These are phyloP conservation scores for Lepidochitona cinerea DNA, from an alignment of 2,888 invertebrate genomes.

Conservation along the genomic window DNA sequence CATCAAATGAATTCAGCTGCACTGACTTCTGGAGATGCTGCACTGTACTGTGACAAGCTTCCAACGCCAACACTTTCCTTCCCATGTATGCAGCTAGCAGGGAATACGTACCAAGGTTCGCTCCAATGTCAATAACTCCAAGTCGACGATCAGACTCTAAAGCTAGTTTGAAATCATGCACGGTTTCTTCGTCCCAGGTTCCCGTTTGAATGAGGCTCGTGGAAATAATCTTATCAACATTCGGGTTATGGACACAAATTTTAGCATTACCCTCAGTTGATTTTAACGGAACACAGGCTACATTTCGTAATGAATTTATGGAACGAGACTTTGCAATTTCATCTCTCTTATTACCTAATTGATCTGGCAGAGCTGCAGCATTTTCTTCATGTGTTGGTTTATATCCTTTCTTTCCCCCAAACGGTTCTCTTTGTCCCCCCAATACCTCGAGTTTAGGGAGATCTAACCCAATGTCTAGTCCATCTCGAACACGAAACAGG, in stretches of 20 bases:
- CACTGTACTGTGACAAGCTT: not conserved
- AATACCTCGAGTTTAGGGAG: no score
- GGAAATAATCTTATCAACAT: not conserved
- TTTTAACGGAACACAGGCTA: not conserved
- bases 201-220: not conserved
- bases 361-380: no score
- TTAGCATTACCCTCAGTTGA: not conserved
- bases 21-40: not conserved
- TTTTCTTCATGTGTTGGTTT: no score
- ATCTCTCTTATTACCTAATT: no score
- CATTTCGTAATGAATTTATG: not conserved
- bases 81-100: not conserved
- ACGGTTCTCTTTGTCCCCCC: no score
- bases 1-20: not conserved
- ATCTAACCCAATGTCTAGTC: no score
- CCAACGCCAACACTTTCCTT: not conserved
- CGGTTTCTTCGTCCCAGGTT: not conserved
- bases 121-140: slow-evolving; percentile 5
- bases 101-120: not conserved
- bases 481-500: no score
- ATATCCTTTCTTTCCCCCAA: no score
- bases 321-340: no score
- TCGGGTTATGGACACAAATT: not conserved
- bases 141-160: not conserved
- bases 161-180: not conserved